Evolutionary conservation across 2,888 invertebrate species (phyloP), one percentile per base, ranked within the genome.

Genomic region (Thecophora atra): DNA sequence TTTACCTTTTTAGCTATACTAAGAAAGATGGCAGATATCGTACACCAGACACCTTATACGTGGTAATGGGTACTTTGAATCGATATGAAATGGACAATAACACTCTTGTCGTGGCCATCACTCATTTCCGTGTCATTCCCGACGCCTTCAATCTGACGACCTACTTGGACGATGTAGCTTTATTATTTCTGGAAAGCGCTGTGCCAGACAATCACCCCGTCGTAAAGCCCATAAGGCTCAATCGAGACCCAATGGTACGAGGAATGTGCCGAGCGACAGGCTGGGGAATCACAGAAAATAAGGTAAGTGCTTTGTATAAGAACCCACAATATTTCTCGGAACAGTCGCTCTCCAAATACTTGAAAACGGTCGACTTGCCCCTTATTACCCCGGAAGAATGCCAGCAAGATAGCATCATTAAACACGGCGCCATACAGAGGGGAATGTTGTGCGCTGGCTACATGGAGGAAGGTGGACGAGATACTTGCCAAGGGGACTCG

Each of bases 401-500:
- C 74, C 67, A 78, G 0, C 90, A 80, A 2, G 73, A 73, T 0
- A 56, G 21, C 19, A 37, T 51, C 15, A 77, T 51, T 44, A n/a
- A n/a, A n/a, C n/a, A n/a, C n/a, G n/a, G n/a, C n/a, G 8, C 44
- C 44, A 44, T 44, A 11, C 8, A 74, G 0, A 71, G 70, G 28
- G 64, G 91, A 74, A 91, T 90, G 77, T 81, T 95, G 62, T 95
- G 95, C 81, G 95, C 95, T 0, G 94, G 93, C 0, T 92, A 89
- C 1, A 89, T 88, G 75, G n/a, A n/a, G n/a, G 89, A 91, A 52
- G 94, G 94, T 0, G 92, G 92, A n/a, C 91, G 91, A 68, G 95
- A 95, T 83, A 91, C 83, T n/a, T 95, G 95, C 81, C 91, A 91
- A 88, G 94, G 94, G 13, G 94, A 95, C 84, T 94, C 93, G 8